These are phyloP conservation scores for Subacronicta megacephala DNA, from an alignment of 2,888 invertebrate genomes.

Conservation along the genomic window DNA sequence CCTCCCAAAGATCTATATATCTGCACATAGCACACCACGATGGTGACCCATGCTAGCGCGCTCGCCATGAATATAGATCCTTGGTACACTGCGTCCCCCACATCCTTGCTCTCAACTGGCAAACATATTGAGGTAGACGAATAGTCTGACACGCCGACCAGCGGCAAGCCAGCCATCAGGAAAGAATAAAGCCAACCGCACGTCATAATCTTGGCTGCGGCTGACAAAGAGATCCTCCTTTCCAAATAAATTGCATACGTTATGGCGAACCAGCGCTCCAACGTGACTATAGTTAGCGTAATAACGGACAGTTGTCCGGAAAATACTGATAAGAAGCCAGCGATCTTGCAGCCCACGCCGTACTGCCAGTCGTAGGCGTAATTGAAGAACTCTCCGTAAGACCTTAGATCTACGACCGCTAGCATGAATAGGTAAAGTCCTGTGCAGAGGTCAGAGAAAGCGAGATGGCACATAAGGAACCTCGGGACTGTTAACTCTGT, in stretches of 20 bases:
- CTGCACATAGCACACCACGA: constrained; percentile 95
- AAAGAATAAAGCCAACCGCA: constrained; percentile 94
- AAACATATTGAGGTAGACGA: constrained; percentile 96
- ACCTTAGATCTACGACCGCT: constrained; percentile 95
- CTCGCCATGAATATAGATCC: constrained; percentile 93
- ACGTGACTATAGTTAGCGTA: constrained; percentile 95
- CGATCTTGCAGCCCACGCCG: constrained; percentile 94
- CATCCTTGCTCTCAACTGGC: constrained; percentile 94
- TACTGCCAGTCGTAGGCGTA: constrained; percentile 97
- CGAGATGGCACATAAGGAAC: constrained; percentile 92
- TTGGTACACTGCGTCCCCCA: constrained; percentile 93
- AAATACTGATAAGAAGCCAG: constrained; percentile 96
- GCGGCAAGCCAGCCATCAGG: constrained; percentile 93
- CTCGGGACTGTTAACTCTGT: constrained; percentile 82
- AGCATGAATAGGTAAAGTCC: constrained; percentile 95
- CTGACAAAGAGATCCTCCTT: constrained; percentile 92
- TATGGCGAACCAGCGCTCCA: constrained; percentile 96
- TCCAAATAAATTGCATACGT: constrained; percentile 95
- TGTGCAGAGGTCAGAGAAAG: constrained; percentile 96
- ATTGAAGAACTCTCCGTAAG: constrained; percentile 96
- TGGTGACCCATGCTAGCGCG: constrained; percentile 94
- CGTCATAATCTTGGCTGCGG: constrained; percentile 93
- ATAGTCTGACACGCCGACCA: constrained; percentile 96
- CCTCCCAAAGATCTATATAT: constrained; percentile 95
- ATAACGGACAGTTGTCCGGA: constrained; percentile 96